Evolutionary conservation across 2,113 vertebrate species (phyloP), one percentile per base, ranked within the genome.

Genomic region (Esox niger): DNA sequence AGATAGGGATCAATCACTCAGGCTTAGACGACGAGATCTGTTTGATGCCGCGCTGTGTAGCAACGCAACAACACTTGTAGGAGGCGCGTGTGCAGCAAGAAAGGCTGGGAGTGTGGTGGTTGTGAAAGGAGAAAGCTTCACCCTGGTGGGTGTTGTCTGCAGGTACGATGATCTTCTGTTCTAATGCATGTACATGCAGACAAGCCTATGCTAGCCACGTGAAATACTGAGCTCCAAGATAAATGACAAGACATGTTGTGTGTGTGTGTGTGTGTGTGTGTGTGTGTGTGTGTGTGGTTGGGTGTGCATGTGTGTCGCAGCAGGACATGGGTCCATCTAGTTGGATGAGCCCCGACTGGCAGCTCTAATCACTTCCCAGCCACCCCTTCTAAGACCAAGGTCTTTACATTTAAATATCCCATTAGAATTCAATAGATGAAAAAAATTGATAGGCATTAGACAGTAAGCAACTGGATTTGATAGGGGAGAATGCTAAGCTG

Each of bases 381-480:
- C n/a, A 43, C 55, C 61, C 32, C 33, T 60, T 77, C 73, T 75
- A 71, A 80, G 69, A 70, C 43, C 15, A 67, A 71, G 47, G 70
- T 71, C 63, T 68, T 80, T 64, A 65, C 56, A 77, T 75, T 74
- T 64, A 82, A 73, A 77, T 71, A 78, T 69, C 61, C 68, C 46
- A 66, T 86, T 76, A 75, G 54, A 61, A 77, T 82, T 73, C 78
- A 75, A 43, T 58, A 68, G 70, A 78, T 62, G 59, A 30, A 26
- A 55, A 72, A 71, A 65, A 72, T 71, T 58, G 74, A 79, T 76
- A 79, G 69, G 76, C 71, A 60, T 77, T 73, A 75, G 86, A 91
- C 87, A 82, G 86, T 82, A 90, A 87, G 75, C 88, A 85, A 79
- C n/a, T 73, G 69, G 78, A 90, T 90, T 89, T 92, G 79, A 82